Conservation (phyloP, 2,797 vertebrate genomes). For the Rhadinocentrus ornatus region DNA sequence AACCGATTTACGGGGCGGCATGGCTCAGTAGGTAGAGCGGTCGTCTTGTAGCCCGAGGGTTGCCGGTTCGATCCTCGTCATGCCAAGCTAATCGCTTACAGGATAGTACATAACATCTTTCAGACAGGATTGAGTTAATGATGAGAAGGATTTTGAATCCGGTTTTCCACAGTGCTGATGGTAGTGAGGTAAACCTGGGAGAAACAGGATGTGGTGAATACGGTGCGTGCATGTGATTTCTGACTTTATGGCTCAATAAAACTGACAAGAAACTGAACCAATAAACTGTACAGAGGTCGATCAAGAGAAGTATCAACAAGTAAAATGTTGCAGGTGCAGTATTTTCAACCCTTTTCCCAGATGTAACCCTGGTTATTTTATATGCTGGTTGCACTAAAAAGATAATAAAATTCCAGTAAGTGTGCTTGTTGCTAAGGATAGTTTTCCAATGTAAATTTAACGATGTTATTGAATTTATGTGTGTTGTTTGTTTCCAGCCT, state of each 20-base stretch:
- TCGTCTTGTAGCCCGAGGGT: no score
- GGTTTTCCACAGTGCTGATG: neutral
- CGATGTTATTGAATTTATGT: neutral
- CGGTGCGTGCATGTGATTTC: neutral
- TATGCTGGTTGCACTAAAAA: no score
- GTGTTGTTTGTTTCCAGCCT: constrained; percentile 40
- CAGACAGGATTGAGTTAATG: neutral
- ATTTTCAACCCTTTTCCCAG: no score
- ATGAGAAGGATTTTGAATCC: no score
- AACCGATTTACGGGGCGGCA: no score
- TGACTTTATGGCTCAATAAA: neutral
- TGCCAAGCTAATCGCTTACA: no score
- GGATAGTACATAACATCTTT: neutral
- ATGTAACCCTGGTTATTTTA: no score
- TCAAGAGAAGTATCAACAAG: neutral
- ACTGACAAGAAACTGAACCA: neutral
- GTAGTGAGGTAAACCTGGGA: neutral
- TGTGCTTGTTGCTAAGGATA: no score
- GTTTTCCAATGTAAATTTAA: neutral
- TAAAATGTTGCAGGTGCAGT: neutral
- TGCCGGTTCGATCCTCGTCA: no score
- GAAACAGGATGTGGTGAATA: neutral
- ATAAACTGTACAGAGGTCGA: neutral
- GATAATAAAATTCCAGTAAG: no score
- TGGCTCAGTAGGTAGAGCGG: no score